Conservation (phyloP, 2,113 vertebrate species). For the Hymenochirus boettgeri region DNA sequence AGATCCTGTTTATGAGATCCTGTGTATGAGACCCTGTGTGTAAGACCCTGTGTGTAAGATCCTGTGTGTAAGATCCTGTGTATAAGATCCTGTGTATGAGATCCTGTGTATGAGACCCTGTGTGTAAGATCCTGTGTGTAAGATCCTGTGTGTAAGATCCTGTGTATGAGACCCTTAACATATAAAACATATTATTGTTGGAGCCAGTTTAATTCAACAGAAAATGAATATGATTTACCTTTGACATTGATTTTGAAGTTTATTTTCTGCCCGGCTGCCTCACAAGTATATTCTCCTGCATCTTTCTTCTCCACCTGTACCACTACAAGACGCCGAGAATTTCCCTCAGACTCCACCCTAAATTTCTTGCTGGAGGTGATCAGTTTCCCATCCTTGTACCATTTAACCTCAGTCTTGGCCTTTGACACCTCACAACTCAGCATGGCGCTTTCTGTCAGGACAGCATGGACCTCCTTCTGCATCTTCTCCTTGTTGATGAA, state of each 20-base stretch:
- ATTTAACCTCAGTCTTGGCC: constrained; percentile 64
- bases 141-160: no score
- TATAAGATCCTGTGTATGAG: no score
- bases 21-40: no score
- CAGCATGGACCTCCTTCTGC: constrained; percentile 58
- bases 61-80: no score
- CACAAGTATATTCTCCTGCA: constrained; percentile 69
- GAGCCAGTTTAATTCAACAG: no score
- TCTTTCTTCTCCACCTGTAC: constrained; percentile 68
- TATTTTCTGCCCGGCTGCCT: constrained; percentile 67
- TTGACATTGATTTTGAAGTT: constrained; percentile 56
- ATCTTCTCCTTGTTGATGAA: constrained; percentile 46
- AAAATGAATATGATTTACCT: no score
- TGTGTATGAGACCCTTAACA: no score
- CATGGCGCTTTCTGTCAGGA: constrained; percentile 47
- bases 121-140: no score
- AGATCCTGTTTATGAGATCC: no score
- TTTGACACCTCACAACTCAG: constrained; percentile 76
- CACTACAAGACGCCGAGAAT: constrained; percentile 60
- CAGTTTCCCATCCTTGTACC: constrained; percentile 74
- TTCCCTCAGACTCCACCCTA: constrained; percentile 60
- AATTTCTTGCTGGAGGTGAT: constrained; percentile 56
- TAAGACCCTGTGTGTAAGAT: no score
- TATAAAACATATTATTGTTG: no score
- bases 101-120: no score